Evolutionary conservation across 2,113 vertebrate species (phyloP).

Genomic region (Antechinus flavipes): DNA sequence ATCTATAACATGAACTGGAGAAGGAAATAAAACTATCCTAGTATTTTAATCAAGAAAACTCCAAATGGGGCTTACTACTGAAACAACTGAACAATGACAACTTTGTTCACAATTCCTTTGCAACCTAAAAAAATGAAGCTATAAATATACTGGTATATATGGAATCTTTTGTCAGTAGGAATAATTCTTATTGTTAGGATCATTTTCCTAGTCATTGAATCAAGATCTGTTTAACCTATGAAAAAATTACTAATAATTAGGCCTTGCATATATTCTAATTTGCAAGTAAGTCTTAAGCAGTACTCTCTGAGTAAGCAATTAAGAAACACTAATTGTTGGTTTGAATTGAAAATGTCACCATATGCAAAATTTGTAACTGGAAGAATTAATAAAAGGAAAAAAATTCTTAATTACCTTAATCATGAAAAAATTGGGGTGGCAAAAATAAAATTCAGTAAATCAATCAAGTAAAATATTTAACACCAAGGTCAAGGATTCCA

Average conservation of each 20-base stretch:
- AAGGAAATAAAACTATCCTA: not conserved
- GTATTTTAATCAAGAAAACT: not conserved
- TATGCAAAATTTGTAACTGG: not conserved
- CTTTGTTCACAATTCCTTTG: not conserved
- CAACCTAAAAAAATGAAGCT: not conserved
- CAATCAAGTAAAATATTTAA: conserved; percentile 9
- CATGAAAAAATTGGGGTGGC: conserved; percentile 19
- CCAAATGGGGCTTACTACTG: not conserved
- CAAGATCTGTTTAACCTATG: not conserved
- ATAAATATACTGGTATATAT: not conserved
- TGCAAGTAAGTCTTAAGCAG: not conserved
- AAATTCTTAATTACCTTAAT: conserved; percentile 19
- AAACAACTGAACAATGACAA: not conserved
- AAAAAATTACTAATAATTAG: not conserved
- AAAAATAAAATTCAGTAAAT: conserved; percentile 17
- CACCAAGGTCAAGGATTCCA: not conserved
- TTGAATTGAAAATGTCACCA: not conserved
- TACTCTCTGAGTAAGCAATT: not conserved
- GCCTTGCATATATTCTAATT: not conserved
- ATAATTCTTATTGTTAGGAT: not conserved
- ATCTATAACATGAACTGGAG: not conserved
- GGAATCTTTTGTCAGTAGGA: not conserved
- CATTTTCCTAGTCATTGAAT: not conserved
- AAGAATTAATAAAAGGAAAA: not conserved
- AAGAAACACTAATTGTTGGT: not conserved